Evolutionary conservation across 2,888 invertebrate genomes (phyloP).

Genomic region (Spisula solida): DNA sequence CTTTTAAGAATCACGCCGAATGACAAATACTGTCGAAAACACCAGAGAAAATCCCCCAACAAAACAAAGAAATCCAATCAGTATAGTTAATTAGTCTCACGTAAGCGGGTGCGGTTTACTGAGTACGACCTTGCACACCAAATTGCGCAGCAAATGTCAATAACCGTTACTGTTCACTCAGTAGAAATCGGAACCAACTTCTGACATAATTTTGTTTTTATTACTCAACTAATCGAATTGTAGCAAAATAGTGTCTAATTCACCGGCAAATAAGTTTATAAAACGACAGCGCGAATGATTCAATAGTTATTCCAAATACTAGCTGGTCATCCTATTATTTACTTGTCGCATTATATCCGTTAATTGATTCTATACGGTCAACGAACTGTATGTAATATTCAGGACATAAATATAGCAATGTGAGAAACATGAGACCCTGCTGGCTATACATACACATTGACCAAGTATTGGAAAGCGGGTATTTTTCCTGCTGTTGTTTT

Average conservation of each 20-base stretch:
- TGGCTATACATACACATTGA: neutral
- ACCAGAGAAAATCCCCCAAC: neutral
- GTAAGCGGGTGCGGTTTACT: neutral
- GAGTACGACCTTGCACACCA: neutral
- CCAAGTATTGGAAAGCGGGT: neutral
- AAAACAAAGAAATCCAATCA: constrained; percentile 17
- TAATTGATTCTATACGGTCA: neutral
- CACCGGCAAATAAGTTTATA: neutral
- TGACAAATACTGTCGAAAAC: neutral
- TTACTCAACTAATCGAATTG: neutral
- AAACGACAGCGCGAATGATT: neutral
- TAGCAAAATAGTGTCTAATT: neutral
- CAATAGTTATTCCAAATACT: neutral
- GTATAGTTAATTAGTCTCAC: neutral
- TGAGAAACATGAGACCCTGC: neutral
- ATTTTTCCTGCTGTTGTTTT: neutral
- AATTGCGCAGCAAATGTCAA: neutral
- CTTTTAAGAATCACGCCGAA: neutral
- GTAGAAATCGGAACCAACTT: neutral
- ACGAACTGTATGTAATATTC: neutral
- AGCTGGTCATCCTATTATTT: neutral
- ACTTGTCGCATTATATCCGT: neutral
- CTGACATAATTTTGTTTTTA: neutral
- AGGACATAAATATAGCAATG: neutral
- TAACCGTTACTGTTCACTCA: neutral